Evolutionary conservation across 2,888 invertebrate species (phyloP).

Genomic region (Agrenia bidenticulata): DNA sequence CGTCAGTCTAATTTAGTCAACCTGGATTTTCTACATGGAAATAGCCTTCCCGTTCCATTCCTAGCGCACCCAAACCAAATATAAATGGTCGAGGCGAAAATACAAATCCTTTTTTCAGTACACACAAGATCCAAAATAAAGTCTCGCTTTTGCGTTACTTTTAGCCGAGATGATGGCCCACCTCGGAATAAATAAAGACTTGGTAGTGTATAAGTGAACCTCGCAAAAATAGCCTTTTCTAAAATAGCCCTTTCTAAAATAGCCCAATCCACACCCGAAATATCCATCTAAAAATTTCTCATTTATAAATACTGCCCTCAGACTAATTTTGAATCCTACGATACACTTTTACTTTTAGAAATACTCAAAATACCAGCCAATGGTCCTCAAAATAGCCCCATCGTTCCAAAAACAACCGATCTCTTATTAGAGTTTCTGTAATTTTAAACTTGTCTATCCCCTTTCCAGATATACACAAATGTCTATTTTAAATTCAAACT

Average conservation of each 20-base stretch:
- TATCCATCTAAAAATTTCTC: constrained; percentile 27
- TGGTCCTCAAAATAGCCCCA: constrained; percentile 15
- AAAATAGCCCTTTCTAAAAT: constrained; percentile 35
- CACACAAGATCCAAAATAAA: constrained; percentile 36
- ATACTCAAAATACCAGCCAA: constrained; percentile 3
- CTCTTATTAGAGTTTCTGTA: constrained; percentile 8
- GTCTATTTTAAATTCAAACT: constrained; percentile 12
- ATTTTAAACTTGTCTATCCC: constrained; percentile 12
- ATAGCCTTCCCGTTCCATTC: neutral
- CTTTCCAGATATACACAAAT: neutral
- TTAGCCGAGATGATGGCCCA: constrained; percentile 20
- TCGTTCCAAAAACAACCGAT: constrained; percentile 18
- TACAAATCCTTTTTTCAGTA: constrained; percentile 11
- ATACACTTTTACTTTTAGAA: neutral
- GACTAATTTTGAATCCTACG: constrained; percentile 23
- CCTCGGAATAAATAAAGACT: constrained; percentile 22
- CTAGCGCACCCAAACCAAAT: neutral
- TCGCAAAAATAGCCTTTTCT: constrained; percentile 44
- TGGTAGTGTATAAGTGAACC: constrained; percentile 25
- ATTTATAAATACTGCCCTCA: constrained; percentile 27
- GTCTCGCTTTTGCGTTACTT: constrained; percentile 38
- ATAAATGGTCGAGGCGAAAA: constrained; percentile 1
- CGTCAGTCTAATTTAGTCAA: constrained; percentile 16
- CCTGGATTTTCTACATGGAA: constrained; percentile 6
- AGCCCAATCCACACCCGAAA: constrained; percentile 29